Evolutionary conservation across 2,113 vertebrate genomes (phyloP), one percentile per base, ranked within the genome.

Genomic region (Antechinus stuartii): DNA sequence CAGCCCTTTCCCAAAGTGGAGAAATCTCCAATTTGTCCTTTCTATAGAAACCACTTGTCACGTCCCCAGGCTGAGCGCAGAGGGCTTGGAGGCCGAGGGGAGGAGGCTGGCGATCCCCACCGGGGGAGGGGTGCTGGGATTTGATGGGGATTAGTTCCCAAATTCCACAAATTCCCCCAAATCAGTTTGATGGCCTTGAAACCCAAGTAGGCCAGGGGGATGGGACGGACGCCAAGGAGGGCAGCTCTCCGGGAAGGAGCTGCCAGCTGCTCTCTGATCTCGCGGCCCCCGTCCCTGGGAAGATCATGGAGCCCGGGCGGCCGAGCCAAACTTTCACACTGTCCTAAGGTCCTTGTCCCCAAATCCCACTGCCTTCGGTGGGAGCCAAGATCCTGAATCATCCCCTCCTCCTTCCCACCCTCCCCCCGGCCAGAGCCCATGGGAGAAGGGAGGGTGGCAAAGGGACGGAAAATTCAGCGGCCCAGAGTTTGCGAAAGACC

Each of bases 151-250:
- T 94, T 97, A 2, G 94, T 54, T 97, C 95, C 89, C 91, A 42
- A 96, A 98, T 98, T 97, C 98, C 68, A 95, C 49, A 22, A 96
- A 98, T 98, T 98, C 97, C 93, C 96, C 94, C 92, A 93, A 56
- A 97, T 97, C 97, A 97, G 97, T 96, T 96, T 97, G 97, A 97
- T 97, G 96, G 97, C 97, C 95, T 98, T 89, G 90, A 97, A 97
- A 96, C 84, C 95, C 90, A 0, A 91, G 90, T 89, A 95, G 92
- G 92, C 93, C 16, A 0, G 93, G 22, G 76, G 95, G 92, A 93
- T 56, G 92, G 94, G 95, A 23, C 90, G 0, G 90, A 95, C 54
- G 96, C 97, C 97, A 97, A 92, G 19, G 52, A 26, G 25, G 95
- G 95, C 96, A 96, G 95, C 91, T 84, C 94, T 95, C 93, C 50